These are phyloP conservation scores for Drosophila tani DNA, from an alignment of 1,140 invertebrate genomes.

Conservation along the genomic window DNA sequence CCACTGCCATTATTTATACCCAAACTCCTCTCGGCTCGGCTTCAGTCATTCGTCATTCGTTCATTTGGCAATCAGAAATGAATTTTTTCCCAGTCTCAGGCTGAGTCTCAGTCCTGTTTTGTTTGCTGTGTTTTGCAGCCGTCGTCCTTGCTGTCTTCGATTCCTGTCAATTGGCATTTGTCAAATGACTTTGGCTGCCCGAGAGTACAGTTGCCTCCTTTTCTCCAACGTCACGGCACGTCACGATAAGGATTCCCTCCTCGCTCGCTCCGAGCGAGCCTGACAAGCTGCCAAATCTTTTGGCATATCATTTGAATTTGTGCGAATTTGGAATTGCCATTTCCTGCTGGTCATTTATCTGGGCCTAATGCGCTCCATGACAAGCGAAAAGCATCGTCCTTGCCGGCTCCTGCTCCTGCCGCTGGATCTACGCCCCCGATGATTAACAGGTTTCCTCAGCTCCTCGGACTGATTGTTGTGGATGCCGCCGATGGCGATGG, in stretches of 20 bases:
- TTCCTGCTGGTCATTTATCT: slow-evolving; percentile 67
- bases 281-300: slow-evolving; percentile 62
- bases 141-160: slow-evolving; percentile 27
- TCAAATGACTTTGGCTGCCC: slow-evolving; percentile 58
- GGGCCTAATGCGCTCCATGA: slow-evolving; percentile 69
- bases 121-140: slow-evolving; percentile 35
- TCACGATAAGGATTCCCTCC: slow-evolving; percentile 26
- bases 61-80: slow-evolving; percentile 57
- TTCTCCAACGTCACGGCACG: slow-evolving; percentile 41
- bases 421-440: slow-evolving; percentile 10
- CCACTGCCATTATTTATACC: slow-evolving; percentile 14
- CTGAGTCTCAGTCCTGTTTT: slow-evolving; percentile 4
- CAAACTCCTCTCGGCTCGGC: neutral
- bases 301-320: slow-evolving; percentile 71
- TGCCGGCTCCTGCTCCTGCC: neutral
- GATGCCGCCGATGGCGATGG: slow-evolving; percentile 8
- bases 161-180: slow-evolving; percentile 70
- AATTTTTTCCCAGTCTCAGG: slow-evolving; percentile 25
- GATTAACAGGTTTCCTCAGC: slow-evolving; percentile 44
- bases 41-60: slow-evolving; percentile 54
- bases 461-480: slow-evolving; percentile 27
- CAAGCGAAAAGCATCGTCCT: slow-evolving; percentile 49
- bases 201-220: slow-evolving; percentile 41
- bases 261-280: neutral
- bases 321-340: slow-evolving; percentile 42